A percentile compares a stretch with the other conserved stretches of the same genome.
phyloP scores from a whole-genome alignment of 2,888 invertebrate species.

The Ophion ventricosus region DNA sequence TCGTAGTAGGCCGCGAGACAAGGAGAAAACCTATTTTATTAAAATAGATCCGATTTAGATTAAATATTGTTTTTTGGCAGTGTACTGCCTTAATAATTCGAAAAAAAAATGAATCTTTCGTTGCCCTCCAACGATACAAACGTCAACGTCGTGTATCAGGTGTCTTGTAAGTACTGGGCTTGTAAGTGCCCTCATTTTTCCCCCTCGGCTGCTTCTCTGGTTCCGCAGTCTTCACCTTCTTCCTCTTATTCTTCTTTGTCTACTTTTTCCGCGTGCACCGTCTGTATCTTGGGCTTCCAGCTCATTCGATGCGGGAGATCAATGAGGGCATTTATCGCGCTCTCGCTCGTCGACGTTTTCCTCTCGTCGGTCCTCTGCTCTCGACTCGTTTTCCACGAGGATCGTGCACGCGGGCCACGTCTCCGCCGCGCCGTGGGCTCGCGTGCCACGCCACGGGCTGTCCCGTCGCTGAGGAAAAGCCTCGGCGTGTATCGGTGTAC shows the following conservation, averaged over 20 bases:
- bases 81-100: no score
- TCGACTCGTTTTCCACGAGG: constrained; percentile 27
- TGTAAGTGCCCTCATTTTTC: not conserved
- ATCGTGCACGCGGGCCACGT: not conserved
- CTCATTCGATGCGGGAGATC: constrained; percentile 30
- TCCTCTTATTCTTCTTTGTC: no score
- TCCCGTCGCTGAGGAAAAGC: constrained; percentile 39
- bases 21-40: no score
- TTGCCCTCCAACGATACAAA: not conserved
- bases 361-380: constrained; percentile 3
- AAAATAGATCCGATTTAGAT: no score
- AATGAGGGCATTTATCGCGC: constrained; percentile 63
- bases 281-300: no score
- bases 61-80: no score
- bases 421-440: constrained; percentile 1
- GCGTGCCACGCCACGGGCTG: not conserved
- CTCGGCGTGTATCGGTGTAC: constrained; percentile 8
- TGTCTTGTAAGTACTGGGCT: not conserved
- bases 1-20: no score
- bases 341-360: constrained; percentile 13
- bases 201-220: not conserved
- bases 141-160: no score
- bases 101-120: constrained; percentile 11
- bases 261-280: no score
- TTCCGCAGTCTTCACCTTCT: no score